phyloP scores from a whole-genome alignment of 2,888 invertebrate genomes.

The Euclidia mi region DNA sequence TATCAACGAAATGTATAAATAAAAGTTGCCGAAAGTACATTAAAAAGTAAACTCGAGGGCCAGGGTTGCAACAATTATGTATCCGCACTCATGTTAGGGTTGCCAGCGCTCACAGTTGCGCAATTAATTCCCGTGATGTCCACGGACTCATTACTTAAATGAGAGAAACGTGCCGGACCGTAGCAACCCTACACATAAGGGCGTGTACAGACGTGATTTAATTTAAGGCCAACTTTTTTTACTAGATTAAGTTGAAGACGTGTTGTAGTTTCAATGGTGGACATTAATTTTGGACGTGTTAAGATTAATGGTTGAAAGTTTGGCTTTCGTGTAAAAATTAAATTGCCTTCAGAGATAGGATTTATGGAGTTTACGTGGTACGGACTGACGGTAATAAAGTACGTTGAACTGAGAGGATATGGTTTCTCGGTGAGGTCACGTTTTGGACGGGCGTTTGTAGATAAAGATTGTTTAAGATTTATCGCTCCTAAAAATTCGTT shows the following conservation, averaged over 20 bases:
- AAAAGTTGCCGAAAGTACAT: conserved; percentile 37
- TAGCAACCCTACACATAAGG: conserved; percentile 56
- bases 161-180: conserved; percentile 68
- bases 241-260: background rate
- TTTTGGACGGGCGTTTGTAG: too few species aligned
- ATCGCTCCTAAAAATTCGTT: too few species aligned
- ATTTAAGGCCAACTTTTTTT: conserved; percentile 37
- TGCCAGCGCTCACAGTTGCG: conserved; percentile 54
- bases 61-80: conserved; percentile 40
- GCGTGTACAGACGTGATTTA: conserved; percentile 33
- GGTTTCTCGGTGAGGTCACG: too few species aligned
- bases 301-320: background rate
- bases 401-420: too few species aligned
- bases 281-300: conserved; percentile 5
- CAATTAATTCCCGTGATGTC: conserved; percentile 77
- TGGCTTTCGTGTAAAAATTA: background rate
- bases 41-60: conserved; percentile 43
- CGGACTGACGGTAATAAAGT: too few species aligned
- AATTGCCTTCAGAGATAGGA: too few species aligned
- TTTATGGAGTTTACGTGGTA: too few species aligned
- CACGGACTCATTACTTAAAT: conserved; percentile 79
- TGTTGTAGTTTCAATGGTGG: conserved; percentile 1
- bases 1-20: conserved; percentile 31
- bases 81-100: conserved; percentile 46
- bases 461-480: too few species aligned